phyloP scores from a whole-genome alignment of 2,113 vertebrate genomes.

The Leuciscus idus region DNA sequence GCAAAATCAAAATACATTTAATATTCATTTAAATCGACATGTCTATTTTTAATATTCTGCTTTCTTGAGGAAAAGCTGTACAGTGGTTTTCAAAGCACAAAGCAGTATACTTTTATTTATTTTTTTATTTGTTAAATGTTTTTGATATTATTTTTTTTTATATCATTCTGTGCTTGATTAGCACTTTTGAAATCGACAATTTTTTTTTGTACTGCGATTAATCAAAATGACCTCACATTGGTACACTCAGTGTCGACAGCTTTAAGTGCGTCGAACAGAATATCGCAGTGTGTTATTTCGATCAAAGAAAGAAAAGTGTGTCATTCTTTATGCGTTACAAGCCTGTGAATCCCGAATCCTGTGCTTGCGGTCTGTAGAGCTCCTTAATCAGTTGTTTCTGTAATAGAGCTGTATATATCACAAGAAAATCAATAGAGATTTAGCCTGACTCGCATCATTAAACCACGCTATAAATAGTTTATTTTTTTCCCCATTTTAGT shows the following conservation, averaged over 20 bases:
- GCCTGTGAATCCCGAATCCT: constrained; percentile 6
- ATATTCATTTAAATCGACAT: background rate
- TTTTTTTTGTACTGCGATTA: background rate
- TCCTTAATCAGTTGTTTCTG: constrained; percentile 75
- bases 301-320: constrained; percentile 38
- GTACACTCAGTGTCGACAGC: background rate
- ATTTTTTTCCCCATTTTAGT: constrained; percentile 27
- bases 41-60: background rate
- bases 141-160: background rate
- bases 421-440: constrained; percentile 76
- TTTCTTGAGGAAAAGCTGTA: background rate
- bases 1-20: background rate
- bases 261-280: background rate
- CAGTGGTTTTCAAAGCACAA: background rate
- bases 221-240: background rate
- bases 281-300: background rate
- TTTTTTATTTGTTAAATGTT: background rate
- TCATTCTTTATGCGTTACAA: constrained; percentile 28
- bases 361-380: constrained; percentile 59
- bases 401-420: constrained; percentile 80
- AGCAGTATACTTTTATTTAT: background rate
- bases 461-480: constrained; percentile 72
- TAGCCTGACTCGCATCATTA: constrained; percentile 73
- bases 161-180: too few species aligned
- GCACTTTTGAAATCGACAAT: background rate